phyloP scores from a whole-genome alignment of 2,113 vertebrate species.

The Carollia perspicillata region DNA sequence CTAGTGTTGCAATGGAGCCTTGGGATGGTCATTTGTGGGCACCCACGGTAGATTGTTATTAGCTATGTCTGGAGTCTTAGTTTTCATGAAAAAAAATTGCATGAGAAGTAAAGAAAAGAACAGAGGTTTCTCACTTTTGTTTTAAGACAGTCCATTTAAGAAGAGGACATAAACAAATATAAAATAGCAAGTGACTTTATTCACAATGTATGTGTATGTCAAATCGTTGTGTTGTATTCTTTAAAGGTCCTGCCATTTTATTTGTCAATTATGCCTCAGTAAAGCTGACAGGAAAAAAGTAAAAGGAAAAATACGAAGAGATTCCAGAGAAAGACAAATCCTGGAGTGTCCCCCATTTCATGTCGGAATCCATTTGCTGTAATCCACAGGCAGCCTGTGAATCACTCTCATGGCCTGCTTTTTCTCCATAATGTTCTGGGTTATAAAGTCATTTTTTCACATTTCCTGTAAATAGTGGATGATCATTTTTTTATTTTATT shows the following conservation, averaged over 20 bases:
- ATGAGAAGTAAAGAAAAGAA: background rate
- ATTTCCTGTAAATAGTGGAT: conserved; percentile 72
- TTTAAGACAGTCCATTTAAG: background rate
- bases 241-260: background rate
- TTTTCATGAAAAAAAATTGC: background rate
- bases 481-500: conserved; percentile 70
- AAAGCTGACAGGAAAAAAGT: background rate
- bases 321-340: background rate
- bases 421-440: background rate
- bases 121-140: background rate
- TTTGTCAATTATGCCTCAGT: background rate
- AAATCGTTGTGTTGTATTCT: background rate
- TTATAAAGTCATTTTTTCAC: conserved; percentile 55
- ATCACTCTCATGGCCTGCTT: conserved; percentile 33
- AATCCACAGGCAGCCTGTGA: conserved; percentile 64
- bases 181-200: background rate
- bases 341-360: background rate
- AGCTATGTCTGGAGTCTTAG: background rate
- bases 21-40: background rate
- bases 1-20: background rate
- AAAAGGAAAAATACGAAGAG: background rate
- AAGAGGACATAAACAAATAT: background rate
- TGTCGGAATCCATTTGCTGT: conserved; percentile 38
- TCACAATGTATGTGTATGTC: background rate
- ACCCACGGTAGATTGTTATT: background rate